A percentile compares a stretch with the other conserved stretches of the same genome.
Conservation (phyloP, 2,797 vertebrate species). For the Oreonectes daqikongensis region DNA sequence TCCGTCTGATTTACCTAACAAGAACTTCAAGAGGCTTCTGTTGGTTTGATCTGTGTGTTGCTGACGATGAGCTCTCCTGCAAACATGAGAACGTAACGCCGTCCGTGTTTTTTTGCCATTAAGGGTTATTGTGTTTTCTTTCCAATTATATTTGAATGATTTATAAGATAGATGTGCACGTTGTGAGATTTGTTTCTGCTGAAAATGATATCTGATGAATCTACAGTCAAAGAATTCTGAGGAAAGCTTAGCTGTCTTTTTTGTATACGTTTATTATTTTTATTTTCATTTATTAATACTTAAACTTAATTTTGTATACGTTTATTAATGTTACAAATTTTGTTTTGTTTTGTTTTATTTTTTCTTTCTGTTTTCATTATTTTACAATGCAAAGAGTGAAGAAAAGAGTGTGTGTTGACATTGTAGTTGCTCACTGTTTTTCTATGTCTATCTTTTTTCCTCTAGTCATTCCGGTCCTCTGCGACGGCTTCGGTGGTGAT, state of each 20-base stretch:
- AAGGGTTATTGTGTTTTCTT: neutral
- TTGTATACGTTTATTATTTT: too few relatives aligned
- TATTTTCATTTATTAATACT: too few relatives aligned
- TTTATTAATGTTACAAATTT: too few relatives aligned
- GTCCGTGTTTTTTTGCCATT: neutral
- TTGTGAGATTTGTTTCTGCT: neutral
- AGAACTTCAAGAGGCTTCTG: conserved; percentile 36
- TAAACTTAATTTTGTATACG: too few relatives aligned
- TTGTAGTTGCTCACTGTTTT: neutral
- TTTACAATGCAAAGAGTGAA: too few relatives aligned
- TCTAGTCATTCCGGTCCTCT: conserved; percentile 76
- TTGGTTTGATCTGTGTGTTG: conserved; percentile 10
- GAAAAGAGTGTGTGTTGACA: neutral
- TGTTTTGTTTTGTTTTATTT: too few relatives aligned
- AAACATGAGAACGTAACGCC: neutral
- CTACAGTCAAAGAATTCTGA: neutral
- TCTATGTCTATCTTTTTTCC: conserved; percentile 39
- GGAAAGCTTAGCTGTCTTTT: too few relatives aligned
- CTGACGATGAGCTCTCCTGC: neutral
- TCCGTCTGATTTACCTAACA: conserved; percentile 53
- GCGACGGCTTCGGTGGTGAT: conserved; percentile 33
- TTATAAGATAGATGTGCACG: neutral
- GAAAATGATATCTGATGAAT: neutral
- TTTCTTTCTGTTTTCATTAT: too few relatives aligned
- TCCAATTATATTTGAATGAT: neutral